Base-by-base conservation (phyloP, 2,797 vertebrate genomes). In the Microctenopoma steveboyesi region DNA sequence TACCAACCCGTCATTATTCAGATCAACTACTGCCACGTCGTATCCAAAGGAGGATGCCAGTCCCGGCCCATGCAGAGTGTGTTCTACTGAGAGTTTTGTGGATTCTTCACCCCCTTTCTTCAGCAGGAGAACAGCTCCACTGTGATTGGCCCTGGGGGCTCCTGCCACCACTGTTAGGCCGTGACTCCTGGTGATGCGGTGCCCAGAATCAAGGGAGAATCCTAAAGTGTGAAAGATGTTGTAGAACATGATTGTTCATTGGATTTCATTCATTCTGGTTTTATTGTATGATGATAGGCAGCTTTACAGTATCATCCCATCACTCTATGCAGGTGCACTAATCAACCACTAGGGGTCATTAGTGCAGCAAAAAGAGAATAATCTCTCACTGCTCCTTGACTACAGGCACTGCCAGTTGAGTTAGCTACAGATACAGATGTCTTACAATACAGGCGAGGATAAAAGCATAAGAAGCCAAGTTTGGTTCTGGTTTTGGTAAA, bases 31-130 rank as follows among this genome's bases (percentile, higher is more conserved):
- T 5, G 97, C 93, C 68, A 99, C 94, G 0, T 98, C 97, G 4
- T 99, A 99, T 88, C 98, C 98, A 28, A 99, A 99, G 0, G 97
- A 98, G 42, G 98, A 99, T 1, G 95, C 98, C 75, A 99, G 93
- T 6, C 97, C 97, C 49, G 96, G 95, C 25, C 98, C 98, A 28
- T 95, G 86, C 61, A 99, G 94, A 33, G 93, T 91, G 85, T 96
- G 88, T 73, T 95, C 95, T 0, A 94, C 88, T 0, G 81, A 66
- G 10, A 95, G 92, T 53, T 63, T 86, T 50, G 45, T 42, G 28
- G 95, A 94, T 43, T 81, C 53, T 4, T 91, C 81, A 0, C 59
- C 81, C 57, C 93, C 92, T 65, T 94, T 97, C 82, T 83, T 95
- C 65, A 99, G 66, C 73, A 99, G 88, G 69, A 97, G 93, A 61